Evolutionary conservation across 2,113 vertebrate genomes (phyloP).

Genomic region (Gasterosteus nipponicus): DNA sequence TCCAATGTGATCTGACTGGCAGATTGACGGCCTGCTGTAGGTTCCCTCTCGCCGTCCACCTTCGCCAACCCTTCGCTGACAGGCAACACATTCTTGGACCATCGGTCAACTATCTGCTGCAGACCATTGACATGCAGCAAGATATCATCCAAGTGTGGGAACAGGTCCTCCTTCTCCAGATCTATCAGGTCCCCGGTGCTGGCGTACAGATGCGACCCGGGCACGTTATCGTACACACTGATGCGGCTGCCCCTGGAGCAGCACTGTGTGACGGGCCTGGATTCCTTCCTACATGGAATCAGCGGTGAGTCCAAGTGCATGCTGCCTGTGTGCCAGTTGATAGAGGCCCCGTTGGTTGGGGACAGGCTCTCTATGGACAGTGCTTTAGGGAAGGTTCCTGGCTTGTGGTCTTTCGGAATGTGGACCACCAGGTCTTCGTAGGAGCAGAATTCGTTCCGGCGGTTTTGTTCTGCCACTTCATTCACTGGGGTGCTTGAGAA

Average conservation of each 20-base stretch:
- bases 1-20: slow-evolving; percentile 88
- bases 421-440: slow-evolving; percentile 93
- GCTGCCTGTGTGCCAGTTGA: slow-evolving; percentile 87
- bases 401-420: slow-evolving; percentile 97
- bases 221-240: slow-evolving; percentile 90
- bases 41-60: slow-evolving; percentile 68
- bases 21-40: slow-evolving; percentile 65
- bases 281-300: slow-evolving; percentile 78
- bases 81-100: slow-evolving; percentile 89
- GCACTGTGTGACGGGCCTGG: slow-evolving; percentile 80
- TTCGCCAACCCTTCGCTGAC: slow-evolving; percentile 73
- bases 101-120: slow-evolving; percentile 91
- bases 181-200: slow-evolving; percentile 96
- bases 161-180: slow-evolving; percentile 91
- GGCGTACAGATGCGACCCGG: slow-evolving; percentile 92
- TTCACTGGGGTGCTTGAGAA: slow-evolving; percentile 80
- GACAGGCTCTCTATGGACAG: slow-evolving; percentile 96
- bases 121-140: slow-evolving; percentile 92
- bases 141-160: slow-evolving; percentile 93
- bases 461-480: slow-evolving; percentile 83
- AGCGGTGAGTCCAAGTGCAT: slow-evolving; percentile 80
- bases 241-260: slow-evolving; percentile 90
- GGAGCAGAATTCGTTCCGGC: slow-evolving; percentile 89
- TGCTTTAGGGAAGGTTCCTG: slow-evolving; percentile 97
- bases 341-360: slow-evolving; percentile 81